Evolutionary conservation across 2,113 vertebrate genomes (phyloP).

Genomic region (Bufo gargarizans): DNA sequence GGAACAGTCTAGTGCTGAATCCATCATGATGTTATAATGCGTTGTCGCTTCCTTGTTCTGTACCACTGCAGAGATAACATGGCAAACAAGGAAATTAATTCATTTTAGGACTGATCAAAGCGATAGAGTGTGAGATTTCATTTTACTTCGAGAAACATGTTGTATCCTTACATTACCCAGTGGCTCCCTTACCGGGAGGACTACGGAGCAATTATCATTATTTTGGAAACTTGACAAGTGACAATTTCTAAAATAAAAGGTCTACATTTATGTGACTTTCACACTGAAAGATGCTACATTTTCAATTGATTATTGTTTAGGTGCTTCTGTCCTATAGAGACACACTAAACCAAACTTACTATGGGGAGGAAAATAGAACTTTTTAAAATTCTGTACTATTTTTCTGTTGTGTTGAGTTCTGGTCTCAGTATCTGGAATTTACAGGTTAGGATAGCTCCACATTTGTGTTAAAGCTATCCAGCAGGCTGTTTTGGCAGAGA

Average conservation of each 20-base stretch:
- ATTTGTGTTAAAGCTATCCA: no score
- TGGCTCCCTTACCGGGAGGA: not conserved
- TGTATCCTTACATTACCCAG: constrained; percentile 31
- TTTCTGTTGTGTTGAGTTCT: no score
- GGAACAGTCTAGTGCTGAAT: constrained; percentile 42
- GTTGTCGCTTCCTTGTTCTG: constrained; percentile 45
- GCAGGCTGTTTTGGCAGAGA: no score
- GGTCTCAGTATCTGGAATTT: no score
- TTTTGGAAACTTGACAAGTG: not conserved
- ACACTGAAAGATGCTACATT: not conserved
- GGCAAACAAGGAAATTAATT: constrained; percentile 56
- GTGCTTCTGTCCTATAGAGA: not conserved
- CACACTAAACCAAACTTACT: no score
- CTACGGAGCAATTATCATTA: not conserved
- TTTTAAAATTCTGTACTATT: no score
- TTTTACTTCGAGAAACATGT: constrained; percentile 42
- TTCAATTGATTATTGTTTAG: not conserved
- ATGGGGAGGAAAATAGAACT: no score
- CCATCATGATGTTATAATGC: constrained; percentile 53
- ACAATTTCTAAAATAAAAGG: not conserved
- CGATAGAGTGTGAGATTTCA: constrained; percentile 42
- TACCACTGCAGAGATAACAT: constrained; percentile 50
- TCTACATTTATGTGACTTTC: not conserved
- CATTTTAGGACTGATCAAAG: constrained; percentile 56
- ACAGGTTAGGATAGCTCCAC: no score